Conservation (phyloP, 2,797 vertebrate genomes). For the Pangasius mekongensis region DNA sequence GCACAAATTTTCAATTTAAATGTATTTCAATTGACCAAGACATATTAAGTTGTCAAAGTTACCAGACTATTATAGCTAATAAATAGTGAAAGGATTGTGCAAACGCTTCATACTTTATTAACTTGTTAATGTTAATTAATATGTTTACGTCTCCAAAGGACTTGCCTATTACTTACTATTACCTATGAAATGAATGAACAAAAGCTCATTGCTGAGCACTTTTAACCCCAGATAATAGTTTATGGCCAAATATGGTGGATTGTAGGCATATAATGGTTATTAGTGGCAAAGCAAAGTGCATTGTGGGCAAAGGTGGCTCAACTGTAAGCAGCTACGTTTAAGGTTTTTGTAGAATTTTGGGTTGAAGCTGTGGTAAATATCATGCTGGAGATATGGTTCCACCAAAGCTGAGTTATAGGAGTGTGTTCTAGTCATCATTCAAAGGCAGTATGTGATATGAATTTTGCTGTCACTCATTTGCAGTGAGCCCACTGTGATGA, state of each 20-base stretch:
- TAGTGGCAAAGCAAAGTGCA: background rate
- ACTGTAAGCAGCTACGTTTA: background rate
- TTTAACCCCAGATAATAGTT: background rate
- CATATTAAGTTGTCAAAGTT: too few species aligned
- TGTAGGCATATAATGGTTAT: background rate
- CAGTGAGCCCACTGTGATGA: background rate
- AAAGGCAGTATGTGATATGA: background rate
- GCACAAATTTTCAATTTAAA: background rate
- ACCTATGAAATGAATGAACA: background rate
- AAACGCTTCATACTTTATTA: background rate
- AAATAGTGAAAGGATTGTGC: background rate
- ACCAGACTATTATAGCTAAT: background rate
- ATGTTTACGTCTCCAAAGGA: background rate
- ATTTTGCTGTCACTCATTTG: slow-evolving; percentile 8
- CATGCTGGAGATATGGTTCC: background rate
- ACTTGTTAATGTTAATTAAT: background rate
- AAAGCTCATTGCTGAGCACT: background rate
- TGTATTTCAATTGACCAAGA: background rate
- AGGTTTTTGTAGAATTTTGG: background rate
- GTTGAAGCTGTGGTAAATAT: background rate
- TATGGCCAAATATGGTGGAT: background rate
- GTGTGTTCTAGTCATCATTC: background rate
- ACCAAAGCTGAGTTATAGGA: background rate
- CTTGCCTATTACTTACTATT: background rate
- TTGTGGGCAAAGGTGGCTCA: background rate